Percentiles rank a stretch among this genome's conserved stretches.
These are phyloP conservation scores for Hesperophylax magnus DNA, from an alignment of 1,140 invertebrate genomes.

Conservation along the genomic window DNA sequence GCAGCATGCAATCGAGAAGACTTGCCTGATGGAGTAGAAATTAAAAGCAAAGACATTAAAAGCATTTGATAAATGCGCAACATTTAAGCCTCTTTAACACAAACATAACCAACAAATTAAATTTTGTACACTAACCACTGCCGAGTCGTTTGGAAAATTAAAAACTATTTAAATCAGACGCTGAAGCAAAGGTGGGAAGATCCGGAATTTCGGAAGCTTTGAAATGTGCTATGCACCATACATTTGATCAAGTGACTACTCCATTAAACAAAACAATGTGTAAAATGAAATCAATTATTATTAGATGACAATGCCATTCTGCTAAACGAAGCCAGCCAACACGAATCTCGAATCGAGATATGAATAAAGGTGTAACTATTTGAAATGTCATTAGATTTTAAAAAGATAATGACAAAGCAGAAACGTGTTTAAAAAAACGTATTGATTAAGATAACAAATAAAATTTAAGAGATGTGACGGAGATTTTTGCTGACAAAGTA, in stretches of 20 bases:
- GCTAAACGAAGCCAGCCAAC: too few relatives aligned
- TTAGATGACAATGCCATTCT: too few relatives aligned
- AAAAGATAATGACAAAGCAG: too few relatives aligned
- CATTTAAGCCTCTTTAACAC: slow-evolving; percentile 34
- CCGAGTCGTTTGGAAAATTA: slow-evolving; percentile 10
- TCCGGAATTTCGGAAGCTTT: background rate
- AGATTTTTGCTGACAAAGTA: too few relatives aligned
- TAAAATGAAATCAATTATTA: too few relatives aligned
- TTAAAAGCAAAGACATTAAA: slow-evolving; percentile 21
- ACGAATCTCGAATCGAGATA: too few relatives aligned
- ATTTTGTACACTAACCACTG: slow-evolving; percentile 33
- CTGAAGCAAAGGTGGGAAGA: slow-evolving; percentile 55
- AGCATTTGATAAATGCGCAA: slow-evolving; percentile 38
- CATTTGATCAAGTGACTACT: slow-evolving; percentile 40
- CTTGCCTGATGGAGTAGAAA: slow-evolving; percentile 53
- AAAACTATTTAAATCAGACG: slow-evolving; percentile 42
- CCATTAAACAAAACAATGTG: slow-evolving; percentile 49
- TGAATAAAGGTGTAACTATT: too few relatives aligned
- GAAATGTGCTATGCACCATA: background rate
- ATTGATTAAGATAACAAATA: too few relatives aligned
- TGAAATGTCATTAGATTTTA: too few relatives aligned
- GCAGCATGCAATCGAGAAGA: slow-evolving; percentile 46
- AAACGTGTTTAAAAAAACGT: too few relatives aligned
- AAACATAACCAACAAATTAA: slow-evolving; percentile 36
- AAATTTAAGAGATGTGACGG: too few relatives aligned